These are phyloP conservation scores for Parotia lawesii DNA, from an alignment of 2,113 vertebrate genomes.

Conservation along the genomic window DNA sequence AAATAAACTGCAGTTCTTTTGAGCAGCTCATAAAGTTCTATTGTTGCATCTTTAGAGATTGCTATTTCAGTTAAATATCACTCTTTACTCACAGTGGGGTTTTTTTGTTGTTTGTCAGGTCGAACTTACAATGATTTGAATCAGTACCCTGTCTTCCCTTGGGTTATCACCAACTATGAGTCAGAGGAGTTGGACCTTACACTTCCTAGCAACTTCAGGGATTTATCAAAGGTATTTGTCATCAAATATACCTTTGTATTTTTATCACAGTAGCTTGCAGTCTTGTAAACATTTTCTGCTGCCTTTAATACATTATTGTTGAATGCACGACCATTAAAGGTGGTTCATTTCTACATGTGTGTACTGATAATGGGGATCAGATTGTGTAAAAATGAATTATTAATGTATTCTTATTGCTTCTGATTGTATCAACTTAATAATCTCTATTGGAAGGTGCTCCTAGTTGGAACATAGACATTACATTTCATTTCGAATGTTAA, in stretches of 20 bases:
- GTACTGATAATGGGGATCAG: neutral
- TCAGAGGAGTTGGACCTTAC: conserved; percentile 93
- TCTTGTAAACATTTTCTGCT: neutral
- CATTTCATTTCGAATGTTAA: neutral
- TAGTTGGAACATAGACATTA: neutral
- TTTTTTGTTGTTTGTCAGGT: conserved; percentile 68
- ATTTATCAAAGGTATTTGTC: conserved; percentile 91
- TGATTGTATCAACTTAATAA: neutral
- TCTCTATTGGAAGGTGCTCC: neutral
- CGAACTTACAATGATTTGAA: conserved; percentile 95
- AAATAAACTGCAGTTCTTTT: neutral
- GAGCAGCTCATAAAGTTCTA: neutral
- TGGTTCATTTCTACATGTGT: neutral
- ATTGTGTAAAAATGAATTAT: neutral
- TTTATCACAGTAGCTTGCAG: neutral
- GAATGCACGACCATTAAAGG: neutral
- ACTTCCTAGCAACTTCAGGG: conserved; percentile 97
- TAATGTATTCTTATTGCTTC: neutral
- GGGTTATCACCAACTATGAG: conserved; percentile 98
- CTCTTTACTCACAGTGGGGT: neutral
- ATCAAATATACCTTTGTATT: neutral
- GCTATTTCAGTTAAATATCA: neutral
- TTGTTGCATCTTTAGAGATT: neutral
- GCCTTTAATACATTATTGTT: neutral
- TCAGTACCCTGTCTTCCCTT: conserved; percentile 98